Conservation (phyloP, 2,797 vertebrate genomes). For the Gallinago stenura region DNA sequence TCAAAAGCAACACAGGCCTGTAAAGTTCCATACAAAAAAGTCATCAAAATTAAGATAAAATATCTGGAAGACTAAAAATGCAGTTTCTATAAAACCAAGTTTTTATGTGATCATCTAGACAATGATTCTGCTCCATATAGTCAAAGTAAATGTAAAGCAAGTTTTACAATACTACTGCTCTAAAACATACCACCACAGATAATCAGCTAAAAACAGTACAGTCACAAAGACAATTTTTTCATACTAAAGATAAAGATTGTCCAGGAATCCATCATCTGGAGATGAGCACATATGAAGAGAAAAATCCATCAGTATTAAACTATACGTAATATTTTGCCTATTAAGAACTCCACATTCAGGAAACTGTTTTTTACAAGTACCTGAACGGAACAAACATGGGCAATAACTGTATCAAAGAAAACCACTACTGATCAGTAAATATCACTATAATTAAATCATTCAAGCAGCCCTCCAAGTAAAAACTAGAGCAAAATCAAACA, state of each 20-base stretch:
- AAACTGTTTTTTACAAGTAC: background rate
- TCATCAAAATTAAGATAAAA: background rate
- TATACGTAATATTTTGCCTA: background rate
- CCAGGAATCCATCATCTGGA: background rate
- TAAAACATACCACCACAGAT: background rate
- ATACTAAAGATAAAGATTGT: background rate
- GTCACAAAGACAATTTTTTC: background rate
- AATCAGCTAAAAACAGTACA: background rate
- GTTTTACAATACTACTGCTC: background rate
- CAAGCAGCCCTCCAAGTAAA: background rate
- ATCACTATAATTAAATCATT: background rate
- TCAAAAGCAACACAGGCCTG: slow-evolving; percentile 89
- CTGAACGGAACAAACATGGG: background rate
- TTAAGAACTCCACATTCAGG: background rate
- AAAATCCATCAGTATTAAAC: background rate
- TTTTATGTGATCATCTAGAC: background rate
- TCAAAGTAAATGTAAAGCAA: background rate
- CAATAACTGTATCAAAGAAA: background rate
- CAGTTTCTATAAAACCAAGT: background rate
- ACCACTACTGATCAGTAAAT: background rate
- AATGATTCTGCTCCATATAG: background rate
- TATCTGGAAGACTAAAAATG: background rate
- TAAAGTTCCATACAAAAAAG: slow-evolving; percentile 44
- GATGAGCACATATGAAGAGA: background rate
- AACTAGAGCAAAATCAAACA: background rate